Percentiles rank a stretch among this genome's conserved stretches.
phyloP scores from a whole-genome alignment of 2,888 invertebrate genomes.

The Calliscelio sp. region DNA sequence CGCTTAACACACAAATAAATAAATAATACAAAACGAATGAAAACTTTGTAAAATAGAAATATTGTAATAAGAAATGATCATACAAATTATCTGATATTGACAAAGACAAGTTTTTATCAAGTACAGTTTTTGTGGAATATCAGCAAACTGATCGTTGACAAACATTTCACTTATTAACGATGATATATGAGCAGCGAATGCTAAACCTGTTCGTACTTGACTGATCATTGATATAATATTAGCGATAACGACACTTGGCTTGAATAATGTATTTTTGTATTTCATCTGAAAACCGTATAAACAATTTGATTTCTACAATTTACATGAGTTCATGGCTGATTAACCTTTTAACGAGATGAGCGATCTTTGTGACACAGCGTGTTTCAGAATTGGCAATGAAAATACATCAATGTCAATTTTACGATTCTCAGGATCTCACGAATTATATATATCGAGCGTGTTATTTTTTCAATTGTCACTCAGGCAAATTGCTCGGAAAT shows the following conservation, averaged over 20 bases:
- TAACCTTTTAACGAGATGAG: conserved; percentile 67
- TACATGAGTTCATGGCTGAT: conserved; percentile 68
- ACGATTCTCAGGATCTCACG: conserved; percentile 59
- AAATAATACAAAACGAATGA: too few species aligned
- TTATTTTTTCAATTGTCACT: conserved; percentile 56
- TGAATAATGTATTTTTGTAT: conserved; percentile 66
- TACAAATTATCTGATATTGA: too few species aligned
- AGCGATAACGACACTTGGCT: conserved; percentile 27
- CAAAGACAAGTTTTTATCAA: too few species aligned
- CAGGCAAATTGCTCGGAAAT: conserved; percentile 37
- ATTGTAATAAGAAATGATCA: too few species aligned
- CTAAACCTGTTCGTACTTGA: conserved; percentile 42
- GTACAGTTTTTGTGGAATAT: neutral
- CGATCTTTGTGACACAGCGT: conserved; percentile 59
- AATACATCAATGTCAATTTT: conserved; percentile 73
- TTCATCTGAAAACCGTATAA: conserved; percentile 58
- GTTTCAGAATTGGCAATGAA: conserved; percentile 69
- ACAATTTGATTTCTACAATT: conserved; percentile 72
- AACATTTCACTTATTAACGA: conserved; percentile 27
- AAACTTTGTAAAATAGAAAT: too few species aligned
- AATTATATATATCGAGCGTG: conserved; percentile 33
- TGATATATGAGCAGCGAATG: conserved; percentile 10
- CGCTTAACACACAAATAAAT: too few species aligned
- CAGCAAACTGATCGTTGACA: neutral
- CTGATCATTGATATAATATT: conserved; percentile 47